Evolutionary conservation across 2,113 vertebrate species (phyloP), one percentile per base, ranked within the genome.

Genomic region (Chloropsis cyanopogon): DNA sequence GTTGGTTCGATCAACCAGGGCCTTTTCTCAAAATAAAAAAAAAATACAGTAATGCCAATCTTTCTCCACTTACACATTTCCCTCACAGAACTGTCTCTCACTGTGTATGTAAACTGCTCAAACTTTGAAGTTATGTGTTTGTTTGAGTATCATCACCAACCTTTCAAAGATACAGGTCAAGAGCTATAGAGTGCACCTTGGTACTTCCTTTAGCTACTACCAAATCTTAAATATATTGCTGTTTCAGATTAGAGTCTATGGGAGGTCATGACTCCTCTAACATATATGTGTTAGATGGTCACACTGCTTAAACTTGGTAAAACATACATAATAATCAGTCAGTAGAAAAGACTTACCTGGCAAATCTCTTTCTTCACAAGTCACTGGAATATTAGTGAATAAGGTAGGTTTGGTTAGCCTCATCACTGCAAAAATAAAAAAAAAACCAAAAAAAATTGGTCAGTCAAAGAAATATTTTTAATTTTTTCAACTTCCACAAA

Each of bases 361-460:
- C 44, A 99, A 98, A 96, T 99, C 99, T 97, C 99, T 97, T 73
- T 99, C 99, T 97, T 99, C 99, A 98, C 99, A 99, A 6, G 99
- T 99, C 96, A 99, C 99, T 0, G 99, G 99, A 97, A 99, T 97
- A 97, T 99, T 99, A 82, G 99, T 99, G 97, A 99, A 99, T 72
- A 99, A 98, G 12, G 99, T 99, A 44, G 99, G 99, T 93, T 99
- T 99, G 19, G 99, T 99, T 89, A 99, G 97, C 66, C 99, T 98
- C 99, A 99, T 99, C 97, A 99, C 99, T 99, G 97, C 31, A 87
- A 98, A 88, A 97, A 89, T 46, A 68, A 97, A 85, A 94, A 97
- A 97, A 93, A 77, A 94, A 68, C 20, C 91, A 86, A 9, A 77
- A 39, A 60, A 60, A 60, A 87, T 11, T 44, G 11, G 42, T 87